Evolutionary conservation across 2,888 invertebrate species (phyloP), one percentile per base, ranked within the genome.

Genomic region (Palloptera scutellata): DNA sequence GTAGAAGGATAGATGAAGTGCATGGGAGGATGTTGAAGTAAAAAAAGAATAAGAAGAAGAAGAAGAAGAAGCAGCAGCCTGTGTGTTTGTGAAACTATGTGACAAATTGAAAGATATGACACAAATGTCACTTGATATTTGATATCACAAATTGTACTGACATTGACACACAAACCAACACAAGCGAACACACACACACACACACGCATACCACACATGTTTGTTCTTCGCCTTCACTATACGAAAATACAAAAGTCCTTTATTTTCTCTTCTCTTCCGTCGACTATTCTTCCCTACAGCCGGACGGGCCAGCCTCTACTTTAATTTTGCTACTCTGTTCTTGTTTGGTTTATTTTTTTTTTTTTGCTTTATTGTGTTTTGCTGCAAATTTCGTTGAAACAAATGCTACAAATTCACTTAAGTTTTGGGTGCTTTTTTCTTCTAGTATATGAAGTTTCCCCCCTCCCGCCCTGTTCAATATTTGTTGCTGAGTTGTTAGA

Each of bases 71-170:
- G 30, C 30, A 30, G 30, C 30, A 30, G 19, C 8, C 1, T 42
- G 53, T 43, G 9, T 19, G n/a, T 45, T 4, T 30, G 30, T 30
- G 12, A 53, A 64, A 57, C 40, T 42, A 20, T 51, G 61, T 64
- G 60, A 64, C 48, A 64, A 64, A 55, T 61, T 64, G 60, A 45
- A 51, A 55, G 55, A 30, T 60, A 57, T 64, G 64, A 64, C 64
- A 65, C 45, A 53, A 61, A 61, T 65, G 61, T 65, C 61, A 61
- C 61, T 40, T 58, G 68, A 57, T 53, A 68, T 68, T 61, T 68
- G 58, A 65, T 61, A 58, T 60, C 57, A 52, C 57, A 51, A 64
- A 60, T 64, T 64, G 64, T 64, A 41, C 40, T 52, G 12, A 51
- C 20, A 6, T 51, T 52, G n/a, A 2, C 40, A n/a, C 30, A 61